Evolutionary conservation across 2,888 invertebrate species (phyloP).

Genomic region (Apotomis turbidana): DNA sequence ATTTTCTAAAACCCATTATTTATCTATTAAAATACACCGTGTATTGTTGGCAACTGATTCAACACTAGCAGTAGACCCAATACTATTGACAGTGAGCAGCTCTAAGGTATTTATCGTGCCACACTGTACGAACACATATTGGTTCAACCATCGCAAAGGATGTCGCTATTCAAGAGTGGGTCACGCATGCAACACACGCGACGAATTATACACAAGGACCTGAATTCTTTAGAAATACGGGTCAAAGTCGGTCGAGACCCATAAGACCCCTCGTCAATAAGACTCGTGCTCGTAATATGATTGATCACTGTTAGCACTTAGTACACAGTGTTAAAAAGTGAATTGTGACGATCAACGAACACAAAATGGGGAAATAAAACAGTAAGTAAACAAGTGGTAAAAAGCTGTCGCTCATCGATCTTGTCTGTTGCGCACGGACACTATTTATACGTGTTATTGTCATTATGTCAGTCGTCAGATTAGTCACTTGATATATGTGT

Average conservation of each 20-base stretch:
- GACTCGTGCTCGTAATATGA: conserved; percentile 64
- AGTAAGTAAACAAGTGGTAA: conserved; percentile 38
- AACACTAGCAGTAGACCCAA: neutral
- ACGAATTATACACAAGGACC: conserved; percentile 39
- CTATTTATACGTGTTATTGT: conserved; percentile 23
- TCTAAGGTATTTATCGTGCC: conserved; percentile 24
- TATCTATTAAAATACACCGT: neutral
- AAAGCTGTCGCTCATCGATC: conserved; percentile 37
- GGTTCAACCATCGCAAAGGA: conserved; percentile 57
- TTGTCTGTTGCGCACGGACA: conserved; percentile 24
- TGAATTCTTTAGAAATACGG: conserved; percentile 4
- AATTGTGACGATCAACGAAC: conserved; percentile 40
- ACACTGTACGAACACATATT: conserved; percentile 42
- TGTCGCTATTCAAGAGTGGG: conserved; percentile 60
- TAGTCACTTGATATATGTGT: neutral
- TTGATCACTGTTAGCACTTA: conserved; percentile 74
- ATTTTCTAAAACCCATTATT: neutral
- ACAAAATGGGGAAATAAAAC: conserved; percentile 40
- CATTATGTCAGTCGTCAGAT: conserved; percentile 14
- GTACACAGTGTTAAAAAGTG: conserved; percentile 60
- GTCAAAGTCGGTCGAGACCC: conserved; percentile 15
- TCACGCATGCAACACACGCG: conserved; percentile 68
- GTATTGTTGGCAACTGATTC: neutral
- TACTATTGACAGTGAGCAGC: conserved; percentile 7
- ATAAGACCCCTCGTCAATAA: neutral